These are phyloP conservation scores for Lepidurus apus DNA, from an alignment of 1,140 invertebrate genomes.

Conservation along the genomic window DNA sequence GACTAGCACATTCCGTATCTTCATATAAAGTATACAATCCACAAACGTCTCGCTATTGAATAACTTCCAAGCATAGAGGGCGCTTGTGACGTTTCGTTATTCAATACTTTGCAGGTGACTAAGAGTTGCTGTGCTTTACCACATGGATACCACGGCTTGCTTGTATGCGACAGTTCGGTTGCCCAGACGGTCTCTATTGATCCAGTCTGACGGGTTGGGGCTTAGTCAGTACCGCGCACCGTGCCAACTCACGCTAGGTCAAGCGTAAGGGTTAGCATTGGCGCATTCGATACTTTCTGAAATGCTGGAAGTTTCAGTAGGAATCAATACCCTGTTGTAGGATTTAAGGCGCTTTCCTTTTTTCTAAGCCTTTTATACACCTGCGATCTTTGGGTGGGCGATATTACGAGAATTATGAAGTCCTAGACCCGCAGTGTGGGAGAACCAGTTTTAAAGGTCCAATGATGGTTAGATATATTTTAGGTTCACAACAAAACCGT, in stretches of 20 bases:
- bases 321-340: not conserved
- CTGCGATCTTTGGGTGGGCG: no score
- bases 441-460: constrained; percentile 9
- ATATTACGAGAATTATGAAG: no score
- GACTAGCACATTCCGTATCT: not conserved
- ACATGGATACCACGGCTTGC: constrained; percentile 2
- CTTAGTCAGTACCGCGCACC: constrained; percentile 19
- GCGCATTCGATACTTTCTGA: not conserved
- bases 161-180: constrained; percentile 21
- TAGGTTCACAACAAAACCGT: constrained; percentile 8
- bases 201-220: not conserved
- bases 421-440: not conserved
- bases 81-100: not conserved
- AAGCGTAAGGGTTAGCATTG: not conserved
- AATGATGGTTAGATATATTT: not conserved
- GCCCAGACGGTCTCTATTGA: constrained; percentile 17
- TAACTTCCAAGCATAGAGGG: not conserved
- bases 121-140: not conserved
- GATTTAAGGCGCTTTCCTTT: no score
- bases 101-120: not conserved
- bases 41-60: not conserved
- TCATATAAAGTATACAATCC: not conserved
- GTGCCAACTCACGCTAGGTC: not conserved
- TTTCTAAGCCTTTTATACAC: no score
- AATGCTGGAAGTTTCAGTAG: not conserved